Evolutionary conservation across 2,888 invertebrate genomes (phyloP), one percentile per base, ranked within the genome.

Genomic region (Altica lythri): DNA sequence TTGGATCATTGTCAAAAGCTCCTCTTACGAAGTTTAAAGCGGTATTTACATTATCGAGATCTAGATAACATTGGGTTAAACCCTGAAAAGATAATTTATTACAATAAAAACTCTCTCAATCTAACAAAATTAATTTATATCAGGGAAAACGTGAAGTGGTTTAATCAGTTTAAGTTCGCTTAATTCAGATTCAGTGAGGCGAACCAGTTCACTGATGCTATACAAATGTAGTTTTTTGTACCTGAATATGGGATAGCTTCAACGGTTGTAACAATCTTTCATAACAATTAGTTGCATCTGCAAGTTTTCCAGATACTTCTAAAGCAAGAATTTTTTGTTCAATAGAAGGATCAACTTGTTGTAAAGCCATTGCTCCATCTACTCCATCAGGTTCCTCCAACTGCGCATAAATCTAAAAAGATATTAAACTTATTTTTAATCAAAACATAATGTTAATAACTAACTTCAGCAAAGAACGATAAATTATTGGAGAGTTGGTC

Each of bases 341-440:
- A 2, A 93, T 75, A 0, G 89, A 88, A 1, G 93, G 89, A 65
- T 89, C 86, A 0, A 83, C 83, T 50, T 86, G 81, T 68, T 92
- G 86, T 60, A 90, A 82, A 9, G 89, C 88, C 44, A 87, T 81
- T 5, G 90, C 85, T 5, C 88, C 95, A 60, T 89, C 86, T 0
- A 96, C 90, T 6, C 92, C 91, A 75, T 97, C 96, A 0, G 93
- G 86, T 72, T 97, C 95, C 73, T 93, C 90, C 57, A 97, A 74
- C 55, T 90, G 82, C 0, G 91, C 89, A 72, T 95, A 95, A 65
- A 96, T 86, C 79, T 92, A 56, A 25, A 66, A 64, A 38, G 43
- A 32, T 27, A n/a, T 8, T 34, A 45, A 54, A 18, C 27, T 9
- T 9, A n/a, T 37, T 25, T 12, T 4, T 14, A 19, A 18, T 9